Base-by-base conservation (phyloP, 2,113 vertebrate genomes). In the Microtus ochrogaster region DNA sequence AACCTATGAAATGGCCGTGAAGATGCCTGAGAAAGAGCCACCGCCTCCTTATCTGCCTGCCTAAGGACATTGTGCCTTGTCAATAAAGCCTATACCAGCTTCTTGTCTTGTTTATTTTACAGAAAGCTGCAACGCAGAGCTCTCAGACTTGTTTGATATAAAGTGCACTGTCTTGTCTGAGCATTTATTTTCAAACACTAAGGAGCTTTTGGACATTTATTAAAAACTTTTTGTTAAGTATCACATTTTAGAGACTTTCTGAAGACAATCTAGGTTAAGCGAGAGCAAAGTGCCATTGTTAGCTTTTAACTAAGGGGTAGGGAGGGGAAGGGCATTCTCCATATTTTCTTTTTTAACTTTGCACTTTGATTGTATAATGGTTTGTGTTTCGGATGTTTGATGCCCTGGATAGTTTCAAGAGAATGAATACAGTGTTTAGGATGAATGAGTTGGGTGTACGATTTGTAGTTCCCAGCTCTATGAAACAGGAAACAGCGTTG, bases 1-100 rank as follows among this genome's bases (percentile, higher is more conserved):
- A 94, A 99, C 99, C 86, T 99, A 99, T 26, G 99, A 99, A 98
- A 99, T 99, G 99, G 99, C 99, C 2, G 99, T 99, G 98, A 99
- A 99, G 98, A 99, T 99, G 99, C 99, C 98, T 0, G 98, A 99
- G 81, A 99, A 99, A 95, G 99, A 99, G 76, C 99, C 99, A 0
- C 99, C 99, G 11, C 99, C 99, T 94, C 99, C 99, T 81, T 99
- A 99, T 97, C 97, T 99, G 96, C 98, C 98, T 96, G 98, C 98
- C 97, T 99, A 98, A 99, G 97, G 98, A 96, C 91, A n/a, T 58
- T 94, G 84, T 94, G 87, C 93, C 87, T 92, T 92, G 95, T 97
- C 98, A 95, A 58, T 97, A 96, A 98, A 98, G 91, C 95, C 96
- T 96, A 94, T 96, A 98, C 98, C 98, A 98, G 98, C 98, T 98